Evolutionary conservation across 2,888 invertebrate genomes (phyloP), one percentile per base, ranked within the genome.

Genomic region (Timema podura): DNA sequence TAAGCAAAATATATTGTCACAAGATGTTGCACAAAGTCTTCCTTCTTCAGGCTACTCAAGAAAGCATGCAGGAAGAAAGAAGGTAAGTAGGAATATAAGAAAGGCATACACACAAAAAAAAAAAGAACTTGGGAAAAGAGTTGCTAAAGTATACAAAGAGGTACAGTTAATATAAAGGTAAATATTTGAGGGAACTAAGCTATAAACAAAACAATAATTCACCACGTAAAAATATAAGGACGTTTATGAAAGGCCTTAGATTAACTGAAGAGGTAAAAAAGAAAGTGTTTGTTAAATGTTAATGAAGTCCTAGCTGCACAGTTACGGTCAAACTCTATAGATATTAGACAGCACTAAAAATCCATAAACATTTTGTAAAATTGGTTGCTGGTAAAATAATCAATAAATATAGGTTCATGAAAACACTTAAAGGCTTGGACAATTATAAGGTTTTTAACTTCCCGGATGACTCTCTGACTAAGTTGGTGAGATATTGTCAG

Each of bases 181-280:
- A 13, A 54, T 13, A 68, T 46, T 71, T 15, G 59, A 67, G 45
- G 11, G 11, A 64, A 64, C 11, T 48, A 49, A 9, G n/a, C 13
- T 11, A 11, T 46, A 75, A 70, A 44, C 45, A 64, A 5, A 6
- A n/a, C 10, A 16, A 44, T 16, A n/a, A 64, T 64, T 64, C 45
- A 64, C 64, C 45, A 64, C 45, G 30, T 7, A 64, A 8, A 6
- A 64, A 64, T 5, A 13, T 64, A n/a, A 65, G 11, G 46, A 65
- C 6, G 15, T n/a, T 65, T 9, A 8, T 46, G 16, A 65, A 47
- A 65, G 11, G 11, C 54, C 54, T 54, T 54, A 10, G 6, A 6
- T 6, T 54, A 54, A 54, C 54, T 54, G 54, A 5, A 10, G 10
- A 64, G 30, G 45, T 64, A 47, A 47, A 65, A 45, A 44, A 65